Conservation (phyloP, 2,113 vertebrate genomes). For the Xenopus laevis region DNA sequence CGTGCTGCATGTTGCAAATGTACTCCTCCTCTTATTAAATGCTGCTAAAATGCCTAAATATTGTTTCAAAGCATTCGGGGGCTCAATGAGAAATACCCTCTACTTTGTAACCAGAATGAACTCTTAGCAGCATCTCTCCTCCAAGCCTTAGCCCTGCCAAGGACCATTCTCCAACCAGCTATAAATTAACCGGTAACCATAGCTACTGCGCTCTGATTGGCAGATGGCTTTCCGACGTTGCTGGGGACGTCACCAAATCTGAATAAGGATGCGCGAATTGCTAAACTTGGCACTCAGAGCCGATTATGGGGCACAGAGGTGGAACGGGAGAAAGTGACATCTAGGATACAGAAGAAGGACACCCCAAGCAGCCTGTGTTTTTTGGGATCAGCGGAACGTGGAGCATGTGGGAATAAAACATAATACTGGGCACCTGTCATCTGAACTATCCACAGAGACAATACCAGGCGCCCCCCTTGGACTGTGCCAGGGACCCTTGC, state of each 20-base stretch:
- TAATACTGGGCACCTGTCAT: not conserved
- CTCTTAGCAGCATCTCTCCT: conserved; percentile 54
- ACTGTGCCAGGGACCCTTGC: not conserved
- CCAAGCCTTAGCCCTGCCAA: conserved; percentile 70
- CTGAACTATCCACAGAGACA: not conserved
- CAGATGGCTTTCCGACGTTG: conserved; percentile 64
- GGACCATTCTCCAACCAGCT: conserved; percentile 71
- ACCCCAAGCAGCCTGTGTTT: not conserved
- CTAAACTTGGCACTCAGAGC: conserved; percentile 80
- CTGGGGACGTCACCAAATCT: conserved; percentile 81
- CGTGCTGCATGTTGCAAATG: not conserved
- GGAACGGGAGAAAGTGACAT: conserved; percentile 74
- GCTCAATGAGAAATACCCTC: not conserved
- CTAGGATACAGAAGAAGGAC: conserved; percentile 44
- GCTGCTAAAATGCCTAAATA: too few relatives aligned
- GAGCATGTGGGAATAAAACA: conserved; percentile 8
- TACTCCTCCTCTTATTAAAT: not conserved
- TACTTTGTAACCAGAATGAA: not conserved
- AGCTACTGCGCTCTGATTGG: conserved; percentile 81
- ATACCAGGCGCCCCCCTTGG: not conserved
- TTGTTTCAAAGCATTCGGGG: too few relatives aligned
- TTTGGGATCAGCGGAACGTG: not conserved
- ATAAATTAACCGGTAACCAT: conserved; percentile 90
- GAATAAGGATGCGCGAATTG: conserved; percentile 87
- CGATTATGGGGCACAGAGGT: conserved; percentile 80